Evolutionary conservation across 2,797 vertebrate genomes (phyloP).

Genomic region (Philypnodon macrostomus): DNA sequence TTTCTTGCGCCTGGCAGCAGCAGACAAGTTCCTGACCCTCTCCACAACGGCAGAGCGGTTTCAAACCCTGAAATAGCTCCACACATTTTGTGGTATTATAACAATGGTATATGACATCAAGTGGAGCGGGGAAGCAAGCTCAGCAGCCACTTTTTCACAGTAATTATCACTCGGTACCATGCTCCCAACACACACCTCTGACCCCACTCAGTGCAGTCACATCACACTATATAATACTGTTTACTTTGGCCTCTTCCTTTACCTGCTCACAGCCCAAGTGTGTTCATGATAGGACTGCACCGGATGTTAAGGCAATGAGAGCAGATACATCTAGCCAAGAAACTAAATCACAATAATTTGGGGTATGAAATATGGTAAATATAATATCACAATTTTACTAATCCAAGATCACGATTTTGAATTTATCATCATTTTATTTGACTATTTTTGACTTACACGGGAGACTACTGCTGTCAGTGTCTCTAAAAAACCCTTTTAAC

Average conservation of each 20-base stretch:
- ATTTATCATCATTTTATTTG: no score
- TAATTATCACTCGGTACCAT: constrained; percentile 74
- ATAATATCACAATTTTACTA: no score
- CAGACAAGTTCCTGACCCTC: constrained; percentile 31
- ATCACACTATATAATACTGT: constrained; percentile 34
- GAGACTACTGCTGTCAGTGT: no score
- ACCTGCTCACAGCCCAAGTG: constrained; percentile 33
- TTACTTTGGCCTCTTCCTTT: constrained; percentile 48
- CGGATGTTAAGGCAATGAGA: no score
- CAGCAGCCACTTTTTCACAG: constrained; percentile 74
- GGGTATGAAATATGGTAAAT: no score
- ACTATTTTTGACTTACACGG: no score
- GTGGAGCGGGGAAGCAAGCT: constrained; percentile 60
- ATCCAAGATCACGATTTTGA: no score
- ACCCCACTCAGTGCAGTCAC: constrained; percentile 35
- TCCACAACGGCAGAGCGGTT: constrained; percentile 19
- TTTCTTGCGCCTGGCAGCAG: constrained; percentile 33
- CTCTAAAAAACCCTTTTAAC: no score
- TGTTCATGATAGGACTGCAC: no score
- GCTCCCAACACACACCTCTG: constrained; percentile 50
- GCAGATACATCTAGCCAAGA: no score
- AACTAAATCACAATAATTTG: no score
- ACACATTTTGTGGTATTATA: constrained; percentile 48
- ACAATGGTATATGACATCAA: constrained; percentile 64
- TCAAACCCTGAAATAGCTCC: constrained; percentile 45